Evolutionary conservation across 2,797 vertebrate genomes (phyloP), one percentile per base, ranked within the genome.

Genomic region (Loriculus beryllinus): DNA sequence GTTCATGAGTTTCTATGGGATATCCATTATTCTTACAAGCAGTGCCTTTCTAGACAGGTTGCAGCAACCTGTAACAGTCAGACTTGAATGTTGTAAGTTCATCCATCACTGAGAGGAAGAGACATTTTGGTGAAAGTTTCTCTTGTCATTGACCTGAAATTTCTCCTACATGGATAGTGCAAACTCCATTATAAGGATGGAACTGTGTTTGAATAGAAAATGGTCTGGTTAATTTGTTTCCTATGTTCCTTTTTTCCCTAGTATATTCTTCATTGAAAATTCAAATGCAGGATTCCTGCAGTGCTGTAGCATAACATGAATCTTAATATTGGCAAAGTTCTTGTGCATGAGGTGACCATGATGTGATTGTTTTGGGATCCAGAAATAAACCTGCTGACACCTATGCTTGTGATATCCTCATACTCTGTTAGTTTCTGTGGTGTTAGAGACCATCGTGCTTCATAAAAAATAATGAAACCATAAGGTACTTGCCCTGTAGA

Each of bases 221-320:
- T 75, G 2, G 22, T 86, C 82, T 82, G 5, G 9, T 92, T 79
- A 17, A 42, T 88, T 87, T 68, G 3, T 75, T 95, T 83, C 10
- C 29, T 64, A 60, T 37, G 4, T 40, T 74, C 1, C 31, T 75
- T 31, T 19, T 26, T 23, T 18, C 6, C 0, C 40, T 49, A 43
- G n/a, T 60, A 72, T 88, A 26, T 84, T 90, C 88, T 86, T 71
- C 21, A 62, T 12, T 57, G 23, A 62, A 84, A 95, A 77, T 71
- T 77, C 43, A 74, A 70, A 49, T 82, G 10, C 20, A 79, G 40
- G 39, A 35, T 82, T 93, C 37, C 51, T 84, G 23, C 29, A 43
- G 31, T 47, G 26, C 33, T 0, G 0, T 64, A 64, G 10, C 6
- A 9, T 35, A 62, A 33, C 20, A 25, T 4, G 20, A 56, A 26